Percentiles rank a stretch among this genome's conserved stretches.
Conservation (phyloP, 2,113 vertebrate species). For the Paramormyrops kingsleyae region DNA sequence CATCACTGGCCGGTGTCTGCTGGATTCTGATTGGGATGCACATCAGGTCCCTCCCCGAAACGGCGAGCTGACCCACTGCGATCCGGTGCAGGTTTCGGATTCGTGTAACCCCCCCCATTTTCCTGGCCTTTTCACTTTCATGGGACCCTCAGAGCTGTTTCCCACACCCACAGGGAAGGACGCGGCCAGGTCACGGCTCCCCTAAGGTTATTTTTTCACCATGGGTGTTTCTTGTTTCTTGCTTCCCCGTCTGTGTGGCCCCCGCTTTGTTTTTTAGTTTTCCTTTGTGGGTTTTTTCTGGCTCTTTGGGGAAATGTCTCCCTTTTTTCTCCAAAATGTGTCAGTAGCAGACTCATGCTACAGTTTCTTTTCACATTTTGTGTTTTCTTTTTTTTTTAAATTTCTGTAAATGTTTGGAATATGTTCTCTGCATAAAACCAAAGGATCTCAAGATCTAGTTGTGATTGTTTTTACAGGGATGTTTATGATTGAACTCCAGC, state of each 20-base stretch:
- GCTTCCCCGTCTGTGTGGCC: not conserved
- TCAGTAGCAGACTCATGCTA: not conserved
- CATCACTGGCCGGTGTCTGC: not conserved
- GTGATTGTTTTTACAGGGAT: not conserved
- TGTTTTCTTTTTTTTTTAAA: not conserved
- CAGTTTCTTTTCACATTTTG: not conserved
- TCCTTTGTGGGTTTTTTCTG: not conserved
- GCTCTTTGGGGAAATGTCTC: not conserved
- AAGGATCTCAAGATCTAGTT: not conserved
- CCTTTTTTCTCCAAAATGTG: not conserved
- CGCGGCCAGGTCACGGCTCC: not conserved
- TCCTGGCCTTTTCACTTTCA: not conserved
- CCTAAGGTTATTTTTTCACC: conserved; percentile 13
- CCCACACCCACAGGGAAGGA: conserved; percentile 10
- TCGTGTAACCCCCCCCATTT: not conserved
- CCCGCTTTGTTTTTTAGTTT: not conserved
- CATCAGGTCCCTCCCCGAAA: not conserved
- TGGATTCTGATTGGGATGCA: not conserved
- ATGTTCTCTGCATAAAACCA: not conserved
- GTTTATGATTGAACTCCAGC: not conserved
- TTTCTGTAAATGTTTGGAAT: not conserved
- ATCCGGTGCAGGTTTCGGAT: not conserved
- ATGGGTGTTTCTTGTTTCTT: not conserved
- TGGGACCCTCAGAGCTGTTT: not conserved
- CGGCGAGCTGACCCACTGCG: not conserved